Percentiles rank a stretch among this genome's conserved stretches.
These are phyloP conservation scores for Phocides pigmalion DNA, from an alignment of 1,140 invertebrate genomes.

Conservation along the genomic window DNA sequence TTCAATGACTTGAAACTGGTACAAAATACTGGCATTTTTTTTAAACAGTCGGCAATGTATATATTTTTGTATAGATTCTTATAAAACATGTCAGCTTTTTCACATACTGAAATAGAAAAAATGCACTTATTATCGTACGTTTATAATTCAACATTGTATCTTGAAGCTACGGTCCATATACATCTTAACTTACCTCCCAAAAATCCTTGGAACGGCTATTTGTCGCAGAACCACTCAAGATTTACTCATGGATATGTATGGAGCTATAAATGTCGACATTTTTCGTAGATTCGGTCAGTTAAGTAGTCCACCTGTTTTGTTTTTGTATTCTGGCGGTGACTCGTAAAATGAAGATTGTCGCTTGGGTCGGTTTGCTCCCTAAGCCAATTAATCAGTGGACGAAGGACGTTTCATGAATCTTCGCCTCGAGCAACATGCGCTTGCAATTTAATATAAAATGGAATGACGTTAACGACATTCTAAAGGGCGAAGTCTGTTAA, in stretches of 20 bases:
- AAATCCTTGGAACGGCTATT: not conserved
- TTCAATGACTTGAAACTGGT: too few species aligned
- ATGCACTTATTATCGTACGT: too few species aligned
- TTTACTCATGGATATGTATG: not conserved
- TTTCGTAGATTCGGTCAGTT: not conserved
- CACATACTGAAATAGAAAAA: too few species aligned
- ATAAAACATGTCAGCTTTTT: too few species aligned
- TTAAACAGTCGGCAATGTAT: too few species aligned
- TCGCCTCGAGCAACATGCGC: not conserved
- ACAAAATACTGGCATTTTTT: too few species aligned
- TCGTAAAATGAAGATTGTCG: not conserved
- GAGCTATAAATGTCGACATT: not conserved
- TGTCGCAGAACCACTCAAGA: not conserved
- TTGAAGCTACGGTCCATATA: too few species aligned
- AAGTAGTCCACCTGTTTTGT: not conserved
- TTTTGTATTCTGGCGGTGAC: not conserved
- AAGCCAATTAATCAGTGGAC: not conserved
- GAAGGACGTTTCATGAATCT: not conserved
- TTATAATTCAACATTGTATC: too few species aligned
- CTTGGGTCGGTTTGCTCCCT: not conserved
- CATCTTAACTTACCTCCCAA: not conserved
- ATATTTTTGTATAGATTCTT: too few species aligned
- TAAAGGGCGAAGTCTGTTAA: too few species aligned
- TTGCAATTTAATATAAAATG: not conserved
- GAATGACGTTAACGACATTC: not conserved